A percentile compares a stretch with the other conserved stretches of the same genome.
These are phyloP conservation scores for Semaprochilodus insignis DNA, from an alignment of 2,797 vertebrate species.

Conservation along the genomic window DNA sequence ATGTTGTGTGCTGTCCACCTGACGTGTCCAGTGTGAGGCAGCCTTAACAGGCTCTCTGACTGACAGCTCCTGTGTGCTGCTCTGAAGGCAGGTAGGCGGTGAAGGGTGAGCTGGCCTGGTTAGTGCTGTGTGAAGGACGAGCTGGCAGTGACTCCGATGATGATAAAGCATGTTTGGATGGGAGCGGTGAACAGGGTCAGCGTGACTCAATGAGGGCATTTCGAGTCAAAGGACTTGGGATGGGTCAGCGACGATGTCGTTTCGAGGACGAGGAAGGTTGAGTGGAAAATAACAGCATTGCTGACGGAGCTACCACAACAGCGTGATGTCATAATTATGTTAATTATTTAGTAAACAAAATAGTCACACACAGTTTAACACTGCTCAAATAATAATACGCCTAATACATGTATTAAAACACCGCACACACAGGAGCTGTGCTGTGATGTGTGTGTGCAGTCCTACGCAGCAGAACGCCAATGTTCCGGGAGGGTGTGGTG, in stretches of 20 bases:
- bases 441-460: too few species aligned
- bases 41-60: constrained; percentile 50
- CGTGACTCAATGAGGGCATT: constrained; percentile 38
- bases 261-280: neutral
- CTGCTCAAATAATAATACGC: too few species aligned
- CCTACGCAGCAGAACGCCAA: too few species aligned
- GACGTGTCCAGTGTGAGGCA: too few species aligned
- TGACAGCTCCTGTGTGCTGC: constrained; percentile 66
- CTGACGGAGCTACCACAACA: neutral
- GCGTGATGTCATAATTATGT: neutral
- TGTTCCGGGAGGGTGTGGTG: too few species aligned
- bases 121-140: constrained; percentile 37
- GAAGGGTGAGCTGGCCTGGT: constrained; percentile 49
- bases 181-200: constrained; percentile 37
- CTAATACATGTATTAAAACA: too few species aligned
- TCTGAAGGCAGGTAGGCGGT: constrained; percentile 59
- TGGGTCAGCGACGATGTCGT: neutral
- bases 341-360: too few species aligned
- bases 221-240: constrained; percentile 4
- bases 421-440: too few species aligned
- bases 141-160: constrained; percentile 16
- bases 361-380: too few species aligned
- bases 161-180: constrained; percentile 33
- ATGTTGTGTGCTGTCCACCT: too few species aligned
- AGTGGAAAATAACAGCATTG: neutral